Evolutionary conservation across 2,113 vertebrate genomes (phyloP), one percentile per base, ranked within the genome.

Genomic region (Capra hircus): DNA sequence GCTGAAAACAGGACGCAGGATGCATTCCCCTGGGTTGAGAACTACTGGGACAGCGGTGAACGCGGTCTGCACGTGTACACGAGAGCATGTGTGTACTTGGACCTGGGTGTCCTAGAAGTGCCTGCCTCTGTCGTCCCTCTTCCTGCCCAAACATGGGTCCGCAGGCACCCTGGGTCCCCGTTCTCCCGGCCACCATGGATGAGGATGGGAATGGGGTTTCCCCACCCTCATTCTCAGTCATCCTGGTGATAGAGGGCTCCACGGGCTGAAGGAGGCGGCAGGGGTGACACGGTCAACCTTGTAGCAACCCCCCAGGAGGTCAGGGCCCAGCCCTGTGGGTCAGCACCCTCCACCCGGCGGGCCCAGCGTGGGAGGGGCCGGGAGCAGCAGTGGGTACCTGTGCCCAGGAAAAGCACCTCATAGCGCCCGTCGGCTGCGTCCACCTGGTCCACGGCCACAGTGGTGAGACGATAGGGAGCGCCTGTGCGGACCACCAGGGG

Each of bases 321-420:
- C 23, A 74, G 53, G 83, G 53, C 64, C 80, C 77, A 83, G 91
- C 36, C 94, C 93, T 55, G 2, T 0, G 40, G 64, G 23, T 52
- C 91, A 64, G 78, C 36, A 57, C 80, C 87, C 77, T 96, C 87
- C 89, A 57, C 96, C 98, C 97, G 30, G 83, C 0, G 94, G 91
- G 93, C 96, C 97, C 97, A 50, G 59, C 1, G 21, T 59, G 57
- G 88, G 53, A 94, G 94, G 95, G 96, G 67, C 97, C 3, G 82
- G 82, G 98, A 92, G 97, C 98, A 98, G 98, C 98, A 97, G 95
- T 97, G 99, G 99, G 99, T 99, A 99, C 99, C 99, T 99, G 99
- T 99, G 98, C 99, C 99, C 98, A 99, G 99, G 99, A 99, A 99
- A 98, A 99, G 99, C 99, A 99, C 99, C 98, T 99, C 99, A 97